phyloP scores from a whole-genome alignment of 2,113 vertebrate species.

The Heliornis fulica region DNA sequence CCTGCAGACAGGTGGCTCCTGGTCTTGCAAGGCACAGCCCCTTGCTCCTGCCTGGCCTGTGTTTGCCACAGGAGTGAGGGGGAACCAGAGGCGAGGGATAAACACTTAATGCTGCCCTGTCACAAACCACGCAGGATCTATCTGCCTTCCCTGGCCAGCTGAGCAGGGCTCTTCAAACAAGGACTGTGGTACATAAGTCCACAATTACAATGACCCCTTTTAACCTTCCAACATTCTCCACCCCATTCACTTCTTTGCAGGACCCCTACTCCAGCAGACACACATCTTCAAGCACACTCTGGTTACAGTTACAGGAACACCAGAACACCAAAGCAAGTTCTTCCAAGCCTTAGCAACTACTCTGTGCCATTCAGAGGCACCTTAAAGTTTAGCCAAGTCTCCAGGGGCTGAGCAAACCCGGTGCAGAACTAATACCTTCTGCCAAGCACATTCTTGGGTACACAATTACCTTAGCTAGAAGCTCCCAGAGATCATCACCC shows the following conservation, averaged over 20 bases:
- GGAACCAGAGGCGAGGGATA: background rate
- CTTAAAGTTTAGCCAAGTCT: background rate
- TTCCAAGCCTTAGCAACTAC: background rate
- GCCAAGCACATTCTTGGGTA: background rate
- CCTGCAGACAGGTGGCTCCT: background rate
- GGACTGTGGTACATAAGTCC: background rate
- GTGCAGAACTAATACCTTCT: background rate
- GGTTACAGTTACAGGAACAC: background rate
- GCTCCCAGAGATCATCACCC: background rate
- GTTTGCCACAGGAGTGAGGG: background rate
- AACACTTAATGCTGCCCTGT: background rate
- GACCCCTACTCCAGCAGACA: background rate
- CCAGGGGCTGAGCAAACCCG: background rate
- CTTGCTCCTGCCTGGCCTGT: rapidly evolving
- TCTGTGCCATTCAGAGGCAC: background rate
- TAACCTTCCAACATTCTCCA: background rate
- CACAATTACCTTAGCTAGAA: background rate
- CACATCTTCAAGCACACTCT: background rate
- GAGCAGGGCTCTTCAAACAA: background rate
- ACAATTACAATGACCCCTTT: background rate
- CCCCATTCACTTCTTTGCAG: background rate
- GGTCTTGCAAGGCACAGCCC: background rate
- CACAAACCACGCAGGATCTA: rapidly evolving
- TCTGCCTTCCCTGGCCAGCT: background rate
- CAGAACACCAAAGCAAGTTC: background rate